Evolutionary conservation across 1,140 invertebrate genomes (phyloP), one percentile per base, ranked within the genome.

Genomic region (Ips nitidus): DNA sequence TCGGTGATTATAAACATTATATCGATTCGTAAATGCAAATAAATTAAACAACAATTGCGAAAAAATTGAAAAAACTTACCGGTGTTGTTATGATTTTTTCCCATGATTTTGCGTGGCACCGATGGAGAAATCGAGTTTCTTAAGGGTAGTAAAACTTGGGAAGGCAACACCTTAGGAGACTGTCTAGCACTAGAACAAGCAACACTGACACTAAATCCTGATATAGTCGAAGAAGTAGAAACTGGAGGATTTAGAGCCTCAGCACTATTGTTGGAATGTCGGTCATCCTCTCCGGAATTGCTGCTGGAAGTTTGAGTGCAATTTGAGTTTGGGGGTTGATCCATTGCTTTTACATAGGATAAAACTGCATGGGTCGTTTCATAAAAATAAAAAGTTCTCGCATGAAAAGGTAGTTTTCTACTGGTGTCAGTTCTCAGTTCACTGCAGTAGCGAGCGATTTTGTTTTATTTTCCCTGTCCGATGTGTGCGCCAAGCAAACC

Each of bases 21-120:
- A 22, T 61, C 3, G 5, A 50, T 47, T 8, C 38, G 1, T 4
- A 45, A n/a, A 45, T 61, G 4, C 5, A 22, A 22, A 22, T 22
- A 22, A 22, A 22, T 22, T 22, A 22, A 22, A 22, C 22, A 22
- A 22, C 22, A 45, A 3, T 4, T 66, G n/a, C 42, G 39, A 42
- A 50, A 47, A 39, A 41, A 59, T 58, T 50, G 2, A 1, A 64
- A 37, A 70, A 50, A 70, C 70, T 72, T 67, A 80, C 79, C 74
- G 65, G 79, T 80, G 60, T 79, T 80, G 70, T 80, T 80, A 62
- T 79, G 67, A 65, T 79, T 80, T 72, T 78, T 78, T 64, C 78
- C 78, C 74, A 79, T 79, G 56, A 80, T 76, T 70, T 80, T 80
- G 56, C 75, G 70, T 4, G 77, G 76, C n/a, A 76, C 66, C 8